A percentile compares a stretch with the other conserved stretches of the same genome.
Evolutionary conservation across 1,140 invertebrate species (phyloP).

Genomic region (Saccostrea glomerata): DNA sequence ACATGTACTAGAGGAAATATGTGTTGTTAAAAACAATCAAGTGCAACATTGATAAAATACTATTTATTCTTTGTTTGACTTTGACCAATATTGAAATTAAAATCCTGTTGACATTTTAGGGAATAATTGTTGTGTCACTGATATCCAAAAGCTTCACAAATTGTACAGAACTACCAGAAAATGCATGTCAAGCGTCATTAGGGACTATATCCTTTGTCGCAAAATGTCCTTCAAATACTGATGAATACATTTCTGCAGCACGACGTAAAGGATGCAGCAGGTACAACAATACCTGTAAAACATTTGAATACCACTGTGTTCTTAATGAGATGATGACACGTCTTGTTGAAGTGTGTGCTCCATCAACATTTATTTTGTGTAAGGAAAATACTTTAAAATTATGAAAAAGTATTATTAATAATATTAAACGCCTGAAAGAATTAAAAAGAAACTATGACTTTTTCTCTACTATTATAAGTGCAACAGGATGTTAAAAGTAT

Average conservation of each 20-base stretch:
- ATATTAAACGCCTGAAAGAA: too few relatives aligned
- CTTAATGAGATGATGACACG: neutral
- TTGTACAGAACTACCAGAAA: neutral
- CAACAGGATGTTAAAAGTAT: too few relatives aligned
- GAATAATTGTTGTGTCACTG: neutral
- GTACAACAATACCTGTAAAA: neutral
- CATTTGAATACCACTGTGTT: neutral
- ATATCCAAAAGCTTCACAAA: neutral
- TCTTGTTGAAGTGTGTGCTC: neutral
- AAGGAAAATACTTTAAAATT: neutral
- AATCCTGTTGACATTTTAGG: neutral
- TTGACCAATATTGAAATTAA: too few relatives aligned
- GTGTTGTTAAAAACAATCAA: too few relatives aligned
- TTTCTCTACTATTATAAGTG: too few relatives aligned
- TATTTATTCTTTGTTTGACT: too few relatives aligned
- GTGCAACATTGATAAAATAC: too few relatives aligned
- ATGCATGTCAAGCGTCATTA: neutral
- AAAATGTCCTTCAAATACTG: neutral
- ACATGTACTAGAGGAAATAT: too few relatives aligned
- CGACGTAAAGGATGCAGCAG: neutral
- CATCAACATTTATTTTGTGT: neutral
- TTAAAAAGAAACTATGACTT: too few relatives aligned
- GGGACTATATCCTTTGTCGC: neutral
- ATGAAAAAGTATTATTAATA: too few relatives aligned
- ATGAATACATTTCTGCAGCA: neutral